Conservation (phyloP, 2,113 vertebrate genomes). For the Uria aalge region DNA sequence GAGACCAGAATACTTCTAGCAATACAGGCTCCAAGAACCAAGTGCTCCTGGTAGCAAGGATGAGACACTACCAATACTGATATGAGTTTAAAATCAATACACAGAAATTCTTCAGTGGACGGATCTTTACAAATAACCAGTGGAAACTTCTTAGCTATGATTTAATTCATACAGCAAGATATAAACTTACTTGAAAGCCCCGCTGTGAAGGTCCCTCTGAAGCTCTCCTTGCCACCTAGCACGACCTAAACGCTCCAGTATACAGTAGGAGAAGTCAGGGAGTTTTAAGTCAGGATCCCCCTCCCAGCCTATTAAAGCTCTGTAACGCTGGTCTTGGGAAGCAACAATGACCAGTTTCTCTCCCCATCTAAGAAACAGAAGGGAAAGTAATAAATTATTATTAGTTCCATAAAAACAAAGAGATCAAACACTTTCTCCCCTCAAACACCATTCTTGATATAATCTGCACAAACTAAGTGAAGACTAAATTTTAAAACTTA, state of each 20-base stretch:
- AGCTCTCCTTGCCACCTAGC: conserved; percentile 95
- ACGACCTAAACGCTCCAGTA: conserved; percentile 91
- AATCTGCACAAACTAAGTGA: neutral
- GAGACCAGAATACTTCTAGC: neutral
- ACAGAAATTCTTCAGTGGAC: neutral
- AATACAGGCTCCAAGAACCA: neutral
- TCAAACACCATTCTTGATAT: neutral
- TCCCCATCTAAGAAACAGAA: conserved; percentile 80
- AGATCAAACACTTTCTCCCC: neutral
- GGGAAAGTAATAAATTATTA: neutral
- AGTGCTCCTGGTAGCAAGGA: neutral
- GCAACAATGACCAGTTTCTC: conserved; percentile 88
- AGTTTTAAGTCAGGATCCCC: conserved; percentile 90
- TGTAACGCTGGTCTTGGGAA: conserved; percentile 82
- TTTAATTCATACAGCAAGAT: neutral
- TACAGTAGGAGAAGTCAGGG: conserved; percentile 87
- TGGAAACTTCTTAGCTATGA: neutral
- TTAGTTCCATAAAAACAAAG: neutral
- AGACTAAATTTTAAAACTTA: neutral
- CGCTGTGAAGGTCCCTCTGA: conserved; percentile 88
- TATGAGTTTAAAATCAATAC: neutral
- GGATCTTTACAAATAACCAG: neutral
- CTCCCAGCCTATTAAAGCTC: conserved; percentile 83
- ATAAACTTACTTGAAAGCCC: conserved; percentile 84
- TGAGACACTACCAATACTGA: neutral